These are phyloP conservation scores for Bombus picipes DNA, from an alignment of 1,140 invertebrate genomes.

Conservation along the genomic window DNA sequence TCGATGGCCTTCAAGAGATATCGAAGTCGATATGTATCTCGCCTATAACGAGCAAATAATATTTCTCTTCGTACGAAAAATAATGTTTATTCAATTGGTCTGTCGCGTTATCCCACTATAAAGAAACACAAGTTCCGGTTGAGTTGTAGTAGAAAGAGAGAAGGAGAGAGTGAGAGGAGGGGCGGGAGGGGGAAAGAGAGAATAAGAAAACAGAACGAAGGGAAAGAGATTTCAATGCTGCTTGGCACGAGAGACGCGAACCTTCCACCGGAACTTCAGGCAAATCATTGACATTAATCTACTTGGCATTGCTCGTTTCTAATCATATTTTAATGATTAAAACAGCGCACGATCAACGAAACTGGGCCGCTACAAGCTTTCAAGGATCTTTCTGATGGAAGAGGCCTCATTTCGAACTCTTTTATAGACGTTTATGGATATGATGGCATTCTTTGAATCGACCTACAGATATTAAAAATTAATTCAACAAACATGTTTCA, in stretches of 20 bases:
- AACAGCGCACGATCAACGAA: not conserved
- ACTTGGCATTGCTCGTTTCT: conserved; percentile 1
- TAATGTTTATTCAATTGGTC: conserved; percentile 8
- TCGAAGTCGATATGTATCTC: not conserved
- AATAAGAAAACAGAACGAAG: not conserved
- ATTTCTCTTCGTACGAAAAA: not conserved
- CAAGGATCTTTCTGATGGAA: conserved; percentile 1
- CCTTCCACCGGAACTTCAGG: not conserved
- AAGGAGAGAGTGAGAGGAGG: no score
- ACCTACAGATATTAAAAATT: not conserved
- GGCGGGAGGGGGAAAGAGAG: no score
- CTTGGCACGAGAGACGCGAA: not conserved
- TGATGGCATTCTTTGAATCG: not conserved
- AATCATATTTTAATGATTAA: conserved; percentile 23
- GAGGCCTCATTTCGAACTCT: not conserved
- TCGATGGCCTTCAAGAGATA: conserved; percentile 13
- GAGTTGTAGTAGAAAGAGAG: no score
- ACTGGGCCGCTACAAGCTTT: conserved; percentile 17
- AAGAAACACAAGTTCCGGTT: not conserved
- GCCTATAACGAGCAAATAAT: not conserved
- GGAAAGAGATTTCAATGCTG: not conserved
- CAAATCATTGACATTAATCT: conserved; percentile 29
- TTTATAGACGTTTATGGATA: not conserved
- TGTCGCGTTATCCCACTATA: not conserved
- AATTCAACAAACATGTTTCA: not conserved